A percentile compares a stretch with the other conserved stretches of the same genome.
phyloP scores from a whole-genome alignment of 2,113 vertebrate species.

The Urocolius indicus region DNA sequence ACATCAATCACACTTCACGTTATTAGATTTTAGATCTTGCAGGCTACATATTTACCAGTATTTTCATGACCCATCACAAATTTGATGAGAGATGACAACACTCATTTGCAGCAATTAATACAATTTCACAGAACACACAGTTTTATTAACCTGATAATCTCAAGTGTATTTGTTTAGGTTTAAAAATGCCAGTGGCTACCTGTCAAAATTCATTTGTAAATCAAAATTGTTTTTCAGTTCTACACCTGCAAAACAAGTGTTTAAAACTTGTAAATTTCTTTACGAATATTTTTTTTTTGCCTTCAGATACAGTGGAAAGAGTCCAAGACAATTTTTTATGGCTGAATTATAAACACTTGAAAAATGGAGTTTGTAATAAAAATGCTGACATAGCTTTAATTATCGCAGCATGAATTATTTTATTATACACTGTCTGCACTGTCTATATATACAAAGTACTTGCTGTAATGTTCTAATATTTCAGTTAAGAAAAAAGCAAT shows the following conservation, averaged over 20 bases:
- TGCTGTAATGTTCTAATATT: conserved; percentile 53
- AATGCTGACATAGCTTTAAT: conserved; percentile 68
- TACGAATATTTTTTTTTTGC: conserved; percentile 17
- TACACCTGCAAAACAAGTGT: conserved; percentile 68
- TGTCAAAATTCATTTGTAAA: conserved; percentile 53
- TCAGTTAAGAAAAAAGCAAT: conserved; percentile 66
- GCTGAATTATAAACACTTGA: conserved; percentile 58
- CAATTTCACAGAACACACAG: not conserved
- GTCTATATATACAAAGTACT: conserved; percentile 43
- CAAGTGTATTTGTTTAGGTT: conserved; percentile 28
- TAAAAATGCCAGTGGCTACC: conserved; percentile 29
- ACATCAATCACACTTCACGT: not conserved
- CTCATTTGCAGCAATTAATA: conserved; percentile 22
- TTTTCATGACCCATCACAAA: conserved; percentile 7
- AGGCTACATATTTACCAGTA: not conserved
- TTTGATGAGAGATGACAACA: conserved; percentile 26
- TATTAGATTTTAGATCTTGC: not conserved
- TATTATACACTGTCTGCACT: conserved; percentile 59
- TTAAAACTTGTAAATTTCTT: conserved; percentile 62
- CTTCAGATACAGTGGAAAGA: conserved; percentile 28
- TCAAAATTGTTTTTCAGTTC: conserved; percentile 32
- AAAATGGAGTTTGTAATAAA: conserved; percentile 55
- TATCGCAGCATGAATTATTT: conserved; percentile 66
- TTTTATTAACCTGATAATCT: conserved; percentile 44
- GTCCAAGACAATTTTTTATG: conserved; percentile 61